These are phyloP conservation scores for Chrysotoxum bicinctum DNA, from an alignment of 2,888 invertebrate species.

Conservation along the genomic window DNA sequence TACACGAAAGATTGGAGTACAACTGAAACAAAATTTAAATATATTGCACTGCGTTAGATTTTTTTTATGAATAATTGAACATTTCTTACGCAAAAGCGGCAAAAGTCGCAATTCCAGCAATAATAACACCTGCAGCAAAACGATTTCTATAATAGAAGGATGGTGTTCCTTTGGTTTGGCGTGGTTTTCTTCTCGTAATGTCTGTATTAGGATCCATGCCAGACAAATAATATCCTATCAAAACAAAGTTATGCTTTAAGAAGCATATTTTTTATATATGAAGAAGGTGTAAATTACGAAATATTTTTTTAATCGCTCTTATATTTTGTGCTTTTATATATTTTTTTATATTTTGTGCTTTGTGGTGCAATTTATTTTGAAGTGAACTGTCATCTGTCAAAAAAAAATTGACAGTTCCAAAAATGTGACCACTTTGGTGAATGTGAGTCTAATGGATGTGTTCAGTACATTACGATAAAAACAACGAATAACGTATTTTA, in stretches of 20 bases:
- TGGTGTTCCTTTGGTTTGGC: conserved; percentile 86
- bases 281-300: neutral
- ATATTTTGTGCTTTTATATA: neutral
- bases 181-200: conserved; percentile 85
- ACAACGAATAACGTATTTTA: too few relatives aligned
- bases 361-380: too few relatives aligned
- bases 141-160: conserved; percentile 84
- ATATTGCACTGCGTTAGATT: neutral
- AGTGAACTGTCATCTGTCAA: neutral
- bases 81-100: conserved; percentile 76
- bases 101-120: conserved; percentile 78
- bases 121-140: conserved; percentile 82
- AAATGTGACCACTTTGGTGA: neutral
- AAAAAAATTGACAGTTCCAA: neutral
- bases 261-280: neutral
- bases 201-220: conserved; percentile 83
- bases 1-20: conserved; percentile 76
- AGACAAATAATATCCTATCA: neutral
- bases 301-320: neutral
- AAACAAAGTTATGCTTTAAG: conserved; percentile 1
- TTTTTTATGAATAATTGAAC: neutral
- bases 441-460: neutral
- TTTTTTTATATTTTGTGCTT: too few relatives aligned
- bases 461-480: too few relatives aligned
- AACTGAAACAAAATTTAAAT: conserved; percentile 71